phyloP scores from a whole-genome alignment of 2,113 vertebrate genomes.

The Erythrolamprus reginae region DNA sequence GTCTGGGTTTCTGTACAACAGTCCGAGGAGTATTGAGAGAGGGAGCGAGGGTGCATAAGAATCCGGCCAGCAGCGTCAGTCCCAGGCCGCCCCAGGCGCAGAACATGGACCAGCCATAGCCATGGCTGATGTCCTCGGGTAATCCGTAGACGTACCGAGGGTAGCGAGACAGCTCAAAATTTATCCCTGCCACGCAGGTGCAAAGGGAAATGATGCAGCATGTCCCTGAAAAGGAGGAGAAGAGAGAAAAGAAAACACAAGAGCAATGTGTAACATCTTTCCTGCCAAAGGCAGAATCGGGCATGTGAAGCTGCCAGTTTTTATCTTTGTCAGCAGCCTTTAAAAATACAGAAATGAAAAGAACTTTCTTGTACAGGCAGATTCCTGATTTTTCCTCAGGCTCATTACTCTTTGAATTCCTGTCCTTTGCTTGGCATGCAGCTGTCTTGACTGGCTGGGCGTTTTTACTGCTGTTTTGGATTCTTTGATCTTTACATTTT shows the following conservation, averaged over 20 bases:
- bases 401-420: background rate
- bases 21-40: conserved; percentile 84
- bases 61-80: conserved; percentile 88
- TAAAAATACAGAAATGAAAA: background rate
- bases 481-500: background rate
- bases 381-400: background rate
- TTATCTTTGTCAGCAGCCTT: background rate
- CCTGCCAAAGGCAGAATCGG: background rate
- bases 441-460: background rate
- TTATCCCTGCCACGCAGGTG: conserved; percentile 91
- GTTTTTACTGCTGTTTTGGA: background rate
- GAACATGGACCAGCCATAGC: conserved; percentile 97
- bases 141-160: conserved; percentile 88
- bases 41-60: conserved; percentile 89
- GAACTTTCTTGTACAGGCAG: background rate
- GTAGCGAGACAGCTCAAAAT: conserved; percentile 91
- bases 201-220: conserved; percentile 94
- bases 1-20: conserved; percentile 83
- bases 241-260: background rate
- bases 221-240: conserved; percentile 74
- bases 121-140: conserved; percentile 93
- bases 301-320: background rate
- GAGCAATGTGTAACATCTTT: background rate
- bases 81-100: conserved; percentile 93
- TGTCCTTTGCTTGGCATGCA: background rate